These are phyloP conservation scores for Xiphias gladius DNA, from an alignment of 2,113 vertebrate species.

Conservation along the genomic window DNA sequence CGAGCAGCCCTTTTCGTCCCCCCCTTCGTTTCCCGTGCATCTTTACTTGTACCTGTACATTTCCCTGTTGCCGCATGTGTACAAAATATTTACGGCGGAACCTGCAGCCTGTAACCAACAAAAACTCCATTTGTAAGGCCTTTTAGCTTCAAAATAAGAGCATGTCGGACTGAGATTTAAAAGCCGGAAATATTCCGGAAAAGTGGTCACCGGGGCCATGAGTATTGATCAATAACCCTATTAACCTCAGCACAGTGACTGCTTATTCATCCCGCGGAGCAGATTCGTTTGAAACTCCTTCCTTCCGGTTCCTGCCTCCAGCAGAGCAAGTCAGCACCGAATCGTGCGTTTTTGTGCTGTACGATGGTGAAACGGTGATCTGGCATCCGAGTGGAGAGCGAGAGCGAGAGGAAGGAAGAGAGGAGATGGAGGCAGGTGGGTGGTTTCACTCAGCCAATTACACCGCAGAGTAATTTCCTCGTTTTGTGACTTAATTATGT, in stretches of 20 bases:
- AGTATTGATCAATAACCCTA: background rate
- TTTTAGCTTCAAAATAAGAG: background rate
- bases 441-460: conserved; percentile 58
- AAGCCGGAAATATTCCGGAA: background rate
- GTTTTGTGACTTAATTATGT: conserved; percentile 70
- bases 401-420: background rate
- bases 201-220: background rate
- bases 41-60: no score
- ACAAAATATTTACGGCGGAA: no score
- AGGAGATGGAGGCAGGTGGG: conserved; percentile 56
- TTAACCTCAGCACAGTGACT: background rate
- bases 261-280: background rate
- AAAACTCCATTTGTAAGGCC: no score
- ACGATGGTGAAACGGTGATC: background rate
- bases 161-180: background rate
- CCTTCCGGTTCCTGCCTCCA: background rate
- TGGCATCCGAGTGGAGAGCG: conserved; percentile 16
- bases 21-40: no score
- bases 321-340: background rate
- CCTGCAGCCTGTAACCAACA: no score
- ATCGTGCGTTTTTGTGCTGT: conserved; percentile 15
- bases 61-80: no score
- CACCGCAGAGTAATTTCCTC: conserved; percentile 60
- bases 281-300: background rate
- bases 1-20: no score